Conservation (phyloP, 2,888 invertebrate species). For the Synanthedon andrenaeformis region DNA sequence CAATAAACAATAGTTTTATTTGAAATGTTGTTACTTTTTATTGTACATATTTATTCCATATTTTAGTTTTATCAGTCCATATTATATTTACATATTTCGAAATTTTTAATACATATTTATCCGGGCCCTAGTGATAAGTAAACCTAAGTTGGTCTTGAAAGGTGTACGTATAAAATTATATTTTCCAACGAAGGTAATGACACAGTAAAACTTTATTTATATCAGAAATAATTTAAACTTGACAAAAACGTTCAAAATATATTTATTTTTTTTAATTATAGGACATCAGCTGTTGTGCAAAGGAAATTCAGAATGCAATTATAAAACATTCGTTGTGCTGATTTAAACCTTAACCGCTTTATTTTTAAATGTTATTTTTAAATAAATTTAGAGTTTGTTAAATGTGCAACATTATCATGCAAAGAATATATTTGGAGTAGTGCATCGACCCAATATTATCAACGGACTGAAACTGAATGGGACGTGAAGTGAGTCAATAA, state of each 20-base stretch:
- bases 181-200: too few relatives aligned
- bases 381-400: background rate
- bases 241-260: background rate
- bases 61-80: too few relatives aligned
- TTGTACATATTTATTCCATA: too few relatives aligned
- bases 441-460: background rate
- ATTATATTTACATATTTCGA: too few relatives aligned
- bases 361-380: background rate
- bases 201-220: background rate
- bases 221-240: background rate
- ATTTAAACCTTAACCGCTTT: background rate
- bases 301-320: constrained; percentile 29
- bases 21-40: too few relatives aligned
- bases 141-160: too few relatives aligned
- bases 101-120: too few relatives aligned
- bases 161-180: too few relatives aligned
- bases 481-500: too few relatives aligned
- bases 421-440: background rate
- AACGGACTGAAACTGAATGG: background rate
- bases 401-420: background rate
- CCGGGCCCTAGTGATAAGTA: too few relatives aligned
- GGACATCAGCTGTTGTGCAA: constrained; percentile 2
- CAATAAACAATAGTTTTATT: too few relatives aligned
- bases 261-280: background rate
- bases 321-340: background rate